Base-by-base conservation (phyloP, 2,888 invertebrate species). In the Cyaniris semiargus region DNA sequence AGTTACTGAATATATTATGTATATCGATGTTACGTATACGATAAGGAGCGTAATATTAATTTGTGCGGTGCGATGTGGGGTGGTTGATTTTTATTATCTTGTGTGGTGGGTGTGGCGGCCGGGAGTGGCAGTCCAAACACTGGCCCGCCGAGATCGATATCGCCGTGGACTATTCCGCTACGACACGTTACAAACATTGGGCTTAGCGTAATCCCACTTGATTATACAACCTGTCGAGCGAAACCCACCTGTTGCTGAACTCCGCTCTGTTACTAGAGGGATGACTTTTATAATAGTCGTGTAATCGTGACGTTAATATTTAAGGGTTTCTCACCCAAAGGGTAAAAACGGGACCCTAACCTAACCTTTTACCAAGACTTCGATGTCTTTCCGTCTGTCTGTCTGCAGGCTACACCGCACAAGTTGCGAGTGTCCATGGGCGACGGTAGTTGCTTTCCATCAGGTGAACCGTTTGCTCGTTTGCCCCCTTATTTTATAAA, bases 11-110 rank as follows among this genome's bases (percentile, higher is more conserved):
- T 27, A 27, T 60, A 56, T 18, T 34, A 34, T n/a, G n/a, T n/a
- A 23, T 21, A 10, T 60, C 1, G 58, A 76, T 38, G 44, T n/a
- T 75, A 53, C 27, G 31, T 58, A 23, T 70, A 44, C 15, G 72
- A 72, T 72, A 23, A 72, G 44, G 21, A 66, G 27, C 66, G 72
- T 21, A 76, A 76, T 76, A 70, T 53, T 70, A 66, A 48, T 48
- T 70, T 58, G 58, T 31, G 76, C 85, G 83, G 81, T 85, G 83
- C 85, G 84, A 86, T 84, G 83, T 83, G 82, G 83, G 85, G 87
- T 89, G 90, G 89, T 92, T 90, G 92, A 89, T 93, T 91, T 93
- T 92, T 93, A 93, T 93, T 90, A 90, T 90, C 89, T 86, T 87
- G 86, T 85, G 83, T 82, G 80, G 82, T 87, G 86, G 93, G 93